These are phyloP conservation scores for Myotis yumanensis DNA, from an alignment of 2,113 vertebrate species.

Conservation along the genomic window DNA sequence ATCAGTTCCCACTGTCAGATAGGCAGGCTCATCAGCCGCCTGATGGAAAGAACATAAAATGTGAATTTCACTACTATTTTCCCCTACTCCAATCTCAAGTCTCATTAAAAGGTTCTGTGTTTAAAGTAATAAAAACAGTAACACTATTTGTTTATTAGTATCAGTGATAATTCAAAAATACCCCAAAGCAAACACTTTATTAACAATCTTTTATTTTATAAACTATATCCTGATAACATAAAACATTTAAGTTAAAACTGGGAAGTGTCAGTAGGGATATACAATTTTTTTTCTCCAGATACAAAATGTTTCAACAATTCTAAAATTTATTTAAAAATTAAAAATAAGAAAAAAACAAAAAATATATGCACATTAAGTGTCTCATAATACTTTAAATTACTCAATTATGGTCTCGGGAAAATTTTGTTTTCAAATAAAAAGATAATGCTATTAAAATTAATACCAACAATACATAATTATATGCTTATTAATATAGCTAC, in stretches of 20 bases:
- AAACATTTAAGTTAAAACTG: conserved; percentile 35
- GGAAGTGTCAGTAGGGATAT: neutral
- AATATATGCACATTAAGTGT: neutral
- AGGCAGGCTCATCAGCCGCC: conserved; percentile 99
- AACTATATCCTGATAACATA: neutral
- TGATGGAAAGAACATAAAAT: conserved; percentile 70
- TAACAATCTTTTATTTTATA: conserved; percentile 22
- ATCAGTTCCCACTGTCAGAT: conserved; percentile 98
- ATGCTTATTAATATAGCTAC: neutral
- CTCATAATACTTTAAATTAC: neutral
- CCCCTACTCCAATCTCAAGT: neutral
- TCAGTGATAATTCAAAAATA: neutral
- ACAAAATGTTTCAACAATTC: conserved; percentile 18
- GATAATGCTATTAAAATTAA: conserved; percentile 29
- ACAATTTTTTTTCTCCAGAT: neutral
- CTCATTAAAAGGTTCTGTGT: neutral
- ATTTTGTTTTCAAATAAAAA: conserved; percentile 43
- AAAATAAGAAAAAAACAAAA: neutral
- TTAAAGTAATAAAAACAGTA: neutral
- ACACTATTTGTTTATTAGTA: neutral
- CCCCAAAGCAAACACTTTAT: conserved; percentile 30
- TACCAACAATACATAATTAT: neutral
- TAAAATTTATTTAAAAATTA: conserved; percentile 23
- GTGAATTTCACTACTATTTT: neutral
- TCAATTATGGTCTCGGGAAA: neutral